phyloP scores from a whole-genome alignment of 2,888 invertebrate species.

The Anodontia alba region DNA sequence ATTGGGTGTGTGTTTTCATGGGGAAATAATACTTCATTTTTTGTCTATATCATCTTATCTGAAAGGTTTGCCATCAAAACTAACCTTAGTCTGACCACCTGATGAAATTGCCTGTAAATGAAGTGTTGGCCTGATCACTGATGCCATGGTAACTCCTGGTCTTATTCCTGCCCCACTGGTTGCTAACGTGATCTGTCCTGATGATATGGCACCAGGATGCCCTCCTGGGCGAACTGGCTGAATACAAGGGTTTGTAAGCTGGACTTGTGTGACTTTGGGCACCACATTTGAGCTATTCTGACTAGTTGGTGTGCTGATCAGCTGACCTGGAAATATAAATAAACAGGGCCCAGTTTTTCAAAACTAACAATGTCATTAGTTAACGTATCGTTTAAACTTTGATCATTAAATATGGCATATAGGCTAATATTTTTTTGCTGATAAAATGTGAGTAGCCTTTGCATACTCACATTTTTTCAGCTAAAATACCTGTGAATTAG shows the following conservation, averaged over 20 bases:
- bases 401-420: too few relatives aligned
- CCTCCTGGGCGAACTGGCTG: neutral
- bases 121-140: slow-evolving; percentile 34
- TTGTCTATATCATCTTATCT: too few relatives aligned
- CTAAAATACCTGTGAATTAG: too few relatives aligned
- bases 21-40: too few relatives aligned
- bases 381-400: too few relatives aligned
- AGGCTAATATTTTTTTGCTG: too few relatives aligned
- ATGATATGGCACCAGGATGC: neutral
- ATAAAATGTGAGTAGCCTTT: too few relatives aligned
- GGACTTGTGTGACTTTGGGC: neutral
- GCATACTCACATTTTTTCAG: too few relatives aligned
- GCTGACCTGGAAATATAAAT: neutral
- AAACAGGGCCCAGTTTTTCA: too few relatives aligned
- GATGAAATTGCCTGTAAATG: slow-evolving; percentile 1
- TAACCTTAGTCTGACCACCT: neutral
- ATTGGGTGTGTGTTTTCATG: too few relatives aligned
- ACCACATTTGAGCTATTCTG: neutral
- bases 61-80: too few relatives aligned
- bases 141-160: slow-evolving; percentile 11
- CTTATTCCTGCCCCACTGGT: neutral
- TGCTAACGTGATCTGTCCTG: neutral
- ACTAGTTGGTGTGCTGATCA: neutral
- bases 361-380: too few relatives aligned
- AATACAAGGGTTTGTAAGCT: neutral